Conservation (phyloP, 2,113 vertebrate genomes). For the Plecotus auritus region DNA sequence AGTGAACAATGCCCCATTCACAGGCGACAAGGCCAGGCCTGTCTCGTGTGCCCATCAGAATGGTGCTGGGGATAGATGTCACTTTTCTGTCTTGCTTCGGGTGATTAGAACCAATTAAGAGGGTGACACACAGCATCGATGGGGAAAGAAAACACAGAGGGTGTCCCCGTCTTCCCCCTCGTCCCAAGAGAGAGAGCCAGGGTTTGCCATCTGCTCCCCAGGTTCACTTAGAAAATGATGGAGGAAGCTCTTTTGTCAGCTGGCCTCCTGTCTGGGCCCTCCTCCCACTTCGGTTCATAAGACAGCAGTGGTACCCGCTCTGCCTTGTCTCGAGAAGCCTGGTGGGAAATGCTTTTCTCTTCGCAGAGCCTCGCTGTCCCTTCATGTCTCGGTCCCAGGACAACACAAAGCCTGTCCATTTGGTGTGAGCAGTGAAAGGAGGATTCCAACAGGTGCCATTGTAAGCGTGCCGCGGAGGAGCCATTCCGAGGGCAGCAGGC, state of each 20-base stretch:
- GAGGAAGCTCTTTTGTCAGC: background rate
- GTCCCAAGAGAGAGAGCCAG: constrained; percentile 14
- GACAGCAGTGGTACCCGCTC: background rate
- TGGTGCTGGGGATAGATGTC: constrained; percentile 43
- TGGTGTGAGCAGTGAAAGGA: constrained; percentile 61
- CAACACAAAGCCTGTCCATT: constrained; percentile 50
- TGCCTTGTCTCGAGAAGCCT: background rate
- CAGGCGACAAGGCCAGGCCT: constrained; percentile 44
- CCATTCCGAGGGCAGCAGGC: background rate
- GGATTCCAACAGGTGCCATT: constrained; percentile 62
- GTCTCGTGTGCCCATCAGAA: constrained; percentile 55
- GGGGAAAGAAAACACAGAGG: constrained; percentile 27
- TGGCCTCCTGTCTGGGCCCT: constrained; percentile 14
- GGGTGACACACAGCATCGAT: constrained; percentile 22
- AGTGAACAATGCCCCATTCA: constrained; percentile 54
- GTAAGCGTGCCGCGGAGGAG: background rate
- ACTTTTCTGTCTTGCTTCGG: constrained; percentile 36
- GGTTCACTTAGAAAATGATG: background rate
- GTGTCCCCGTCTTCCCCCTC: background rate
- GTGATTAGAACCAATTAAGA: constrained; percentile 60
- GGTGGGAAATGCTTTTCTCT: background rate
- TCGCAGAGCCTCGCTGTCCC: background rate
- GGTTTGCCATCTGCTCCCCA: background rate
- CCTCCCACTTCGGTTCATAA: background rate
- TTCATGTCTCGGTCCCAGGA: background rate